Percentiles rank a stretch among this genome's conserved stretches.
Conservation (phyloP, 2,113 vertebrate species). For the Lophotis ruficrista region DNA sequence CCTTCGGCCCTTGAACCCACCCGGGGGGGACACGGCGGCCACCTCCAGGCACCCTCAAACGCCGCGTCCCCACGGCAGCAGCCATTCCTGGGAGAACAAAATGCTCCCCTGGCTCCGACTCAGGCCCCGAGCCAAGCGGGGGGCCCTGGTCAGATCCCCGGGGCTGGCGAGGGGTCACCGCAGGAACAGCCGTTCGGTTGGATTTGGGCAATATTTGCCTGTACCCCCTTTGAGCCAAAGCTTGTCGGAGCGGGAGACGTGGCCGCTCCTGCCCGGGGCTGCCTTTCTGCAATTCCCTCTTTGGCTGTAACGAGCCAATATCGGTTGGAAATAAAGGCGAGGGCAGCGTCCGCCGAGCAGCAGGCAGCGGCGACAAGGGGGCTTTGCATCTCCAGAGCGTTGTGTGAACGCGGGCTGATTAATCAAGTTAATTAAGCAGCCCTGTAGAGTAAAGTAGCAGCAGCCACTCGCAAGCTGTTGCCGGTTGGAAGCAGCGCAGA, state of each 20-base stretch:
- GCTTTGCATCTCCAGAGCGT: not conserved
- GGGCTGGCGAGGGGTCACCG: not conserved
- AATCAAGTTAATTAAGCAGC: conserved; percentile 54
- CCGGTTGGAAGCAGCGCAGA: not conserved
- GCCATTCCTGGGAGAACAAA: not conserved
- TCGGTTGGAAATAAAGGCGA: not conserved
- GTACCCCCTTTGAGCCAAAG: not conserved
- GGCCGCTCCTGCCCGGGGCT: not conserved
- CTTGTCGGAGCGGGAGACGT: not conserved
- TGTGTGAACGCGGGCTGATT: not conserved
- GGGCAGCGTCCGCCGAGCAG: not conserved
- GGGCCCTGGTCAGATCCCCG: not conserved
- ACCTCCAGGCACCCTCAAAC: not conserved
- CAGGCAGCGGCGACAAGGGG: not conserved
- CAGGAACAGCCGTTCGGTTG: not conserved
- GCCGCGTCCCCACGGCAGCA: not conserved
- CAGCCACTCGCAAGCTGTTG: conserved; percentile 43
- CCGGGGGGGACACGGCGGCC: not conserved
- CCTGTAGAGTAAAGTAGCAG: conserved; percentile 26
- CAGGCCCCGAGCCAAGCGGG: rapidly evolving
- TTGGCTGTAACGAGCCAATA: not conserved
- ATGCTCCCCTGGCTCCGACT: not conserved
- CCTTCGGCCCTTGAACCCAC: not conserved
- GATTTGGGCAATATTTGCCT: not conserved
- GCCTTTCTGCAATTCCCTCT: not conserved